phyloP scores from a whole-genome alignment of 2,797 vertebrate genomes.

The Xiphophorus birchmanni region DNA sequence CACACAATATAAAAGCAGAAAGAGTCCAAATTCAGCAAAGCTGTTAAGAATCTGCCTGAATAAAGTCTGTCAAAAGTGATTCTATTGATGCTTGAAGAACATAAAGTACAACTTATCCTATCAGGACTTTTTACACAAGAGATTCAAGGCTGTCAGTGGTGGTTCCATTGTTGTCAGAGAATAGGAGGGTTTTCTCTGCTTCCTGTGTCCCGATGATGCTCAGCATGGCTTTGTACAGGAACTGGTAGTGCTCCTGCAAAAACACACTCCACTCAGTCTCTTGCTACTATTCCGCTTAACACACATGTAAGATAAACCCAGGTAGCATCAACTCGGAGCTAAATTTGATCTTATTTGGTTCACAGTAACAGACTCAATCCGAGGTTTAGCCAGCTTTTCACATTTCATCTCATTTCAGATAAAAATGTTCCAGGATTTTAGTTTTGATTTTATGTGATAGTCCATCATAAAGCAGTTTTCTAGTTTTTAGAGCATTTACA shows the following conservation, averaged over 20 bases:
- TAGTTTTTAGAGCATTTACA: neutral
- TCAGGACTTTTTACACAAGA: constrained; percentile 83
- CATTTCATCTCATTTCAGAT: neutral
- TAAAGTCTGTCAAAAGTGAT: constrained; percentile 13
- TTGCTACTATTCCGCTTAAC: neutral
- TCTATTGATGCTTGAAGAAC: constrained; percentile 20
- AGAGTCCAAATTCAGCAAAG: constrained; percentile 54
- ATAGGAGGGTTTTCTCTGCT: constrained; percentile 86
- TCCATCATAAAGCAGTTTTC: too few species aligned
- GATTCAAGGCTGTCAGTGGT: constrained; percentile 92
- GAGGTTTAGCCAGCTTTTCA: neutral
- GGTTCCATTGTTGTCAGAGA: constrained; percentile 87
- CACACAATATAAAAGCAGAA: constrained; percentile 68
- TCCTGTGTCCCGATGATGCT: constrained; percentile 92
- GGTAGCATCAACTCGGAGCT: neutral
- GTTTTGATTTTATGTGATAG: too few species aligned
- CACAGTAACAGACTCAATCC: neutral
- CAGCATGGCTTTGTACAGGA: constrained; percentile 95
- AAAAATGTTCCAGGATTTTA: too few species aligned
- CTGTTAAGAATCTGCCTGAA: constrained; percentile 16
- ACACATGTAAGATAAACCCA: neutral
- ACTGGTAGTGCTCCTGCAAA: constrained; percentile 92
- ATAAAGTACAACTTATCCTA: constrained; percentile 23
- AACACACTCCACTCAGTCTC: neutral
- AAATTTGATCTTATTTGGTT: neutral